Evolutionary conservation across 2,888 invertebrate species (phyloP), one percentile per base, ranked within the genome.

Genomic region (Tuta absoluta): DNA sequence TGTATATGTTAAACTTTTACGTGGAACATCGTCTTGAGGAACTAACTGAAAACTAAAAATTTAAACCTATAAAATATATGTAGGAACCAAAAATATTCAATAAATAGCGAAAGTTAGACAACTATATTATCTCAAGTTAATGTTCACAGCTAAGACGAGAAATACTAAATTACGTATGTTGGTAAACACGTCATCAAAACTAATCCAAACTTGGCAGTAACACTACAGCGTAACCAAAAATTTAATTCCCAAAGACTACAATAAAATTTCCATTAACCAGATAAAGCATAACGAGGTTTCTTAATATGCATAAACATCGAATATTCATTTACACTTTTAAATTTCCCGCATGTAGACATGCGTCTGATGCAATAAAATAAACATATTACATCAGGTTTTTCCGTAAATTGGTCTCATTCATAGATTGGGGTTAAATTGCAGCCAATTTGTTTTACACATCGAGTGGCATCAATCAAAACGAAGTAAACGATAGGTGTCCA

Each of bases 371-470:
- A 56, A 56, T n/a, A 19, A 56, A 17, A 56, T 56, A 33, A 56
- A 56, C 28, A 33, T 7, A 24, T 56, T 56, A 33, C 61, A 48
- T 61, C 61, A 61, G 21, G 12, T 53, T 48, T 53, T 49, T 49
- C 49, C 23, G 51, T 57, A 33, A 17, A 19, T 53, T 33, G 57
- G 7, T 24, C 24, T 24, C 51, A 37, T 57, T 63, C 59, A 10
- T 10, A 71, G 69, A 74, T 74, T 74, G 73, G 70, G 73, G 74
- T 76, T 71, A 75, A 75, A 65, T 71, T 58, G 65, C 14, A 24
- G 41, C 28, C 58, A 23, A 49, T 62, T 65, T 59, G 51, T 12
- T 41, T 45, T 17, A 51, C 64, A 62, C 57, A 62, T 66, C 62
- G 61, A 19, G 23, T 24, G 57, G 37, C 21, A 66, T 66, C 63